A percentile compares a stretch with the other conserved stretches of the same genome.
Evolutionary conservation across 1,140 invertebrate genomes (phyloP).

Genomic region (Cecropterus lyciades): DNA sequence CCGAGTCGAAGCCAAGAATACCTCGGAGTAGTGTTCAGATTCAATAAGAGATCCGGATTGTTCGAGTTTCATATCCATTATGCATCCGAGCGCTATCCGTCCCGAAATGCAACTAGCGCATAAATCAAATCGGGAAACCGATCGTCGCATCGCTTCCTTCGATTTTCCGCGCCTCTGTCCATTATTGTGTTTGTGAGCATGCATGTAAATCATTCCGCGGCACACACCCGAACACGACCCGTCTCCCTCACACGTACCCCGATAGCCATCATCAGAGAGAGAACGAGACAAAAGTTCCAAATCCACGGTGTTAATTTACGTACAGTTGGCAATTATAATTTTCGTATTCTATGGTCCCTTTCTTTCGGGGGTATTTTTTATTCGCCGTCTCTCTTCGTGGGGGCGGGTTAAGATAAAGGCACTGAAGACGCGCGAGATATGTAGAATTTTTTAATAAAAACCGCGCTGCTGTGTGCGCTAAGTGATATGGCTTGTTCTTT

Average conservation of each 20-base stretch:
- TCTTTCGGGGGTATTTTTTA: slow-evolving; percentile 67
- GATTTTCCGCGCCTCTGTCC: slow-evolving; percentile 68
- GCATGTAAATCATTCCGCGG: slow-evolving; percentile 69
- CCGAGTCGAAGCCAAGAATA: slow-evolving; percentile 18
- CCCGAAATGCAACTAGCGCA: slow-evolving; percentile 59
- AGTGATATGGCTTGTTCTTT: slow-evolving; percentile 83
- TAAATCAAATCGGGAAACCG: slow-evolving; percentile 66
- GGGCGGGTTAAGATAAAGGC: slow-evolving; percentile 68
- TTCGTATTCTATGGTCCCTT: slow-evolving; percentile 72
- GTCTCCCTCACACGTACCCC: slow-evolving; percentile 53
- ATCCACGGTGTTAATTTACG: slow-evolving; percentile 81
- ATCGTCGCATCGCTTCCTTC: slow-evolving; percentile 63
- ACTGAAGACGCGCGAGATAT: slow-evolving; percentile 77
- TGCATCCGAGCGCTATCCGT: slow-evolving; percentile 47
- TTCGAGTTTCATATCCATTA: slow-evolving; percentile 52
- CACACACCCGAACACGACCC: slow-evolving; percentile 59
- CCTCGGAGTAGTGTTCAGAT: slow-evolving; percentile 34
- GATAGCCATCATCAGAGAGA: slow-evolving; percentile 24
- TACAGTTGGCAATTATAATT: slow-evolving; percentile 83
- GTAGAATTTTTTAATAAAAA: slow-evolving; percentile 83
- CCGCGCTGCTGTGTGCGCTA: slow-evolving; percentile 78
- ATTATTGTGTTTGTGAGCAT: slow-evolving; percentile 76
- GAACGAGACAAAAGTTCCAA: slow-evolving; percentile 63
- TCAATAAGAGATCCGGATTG: slow-evolving; percentile 45
- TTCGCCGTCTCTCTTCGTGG: slow-evolving; percentile 59